These are phyloP conservation scores for Phodopus roborovskii DNA, from an alignment of 2,113 vertebrate genomes.

Conservation along the genomic window DNA sequence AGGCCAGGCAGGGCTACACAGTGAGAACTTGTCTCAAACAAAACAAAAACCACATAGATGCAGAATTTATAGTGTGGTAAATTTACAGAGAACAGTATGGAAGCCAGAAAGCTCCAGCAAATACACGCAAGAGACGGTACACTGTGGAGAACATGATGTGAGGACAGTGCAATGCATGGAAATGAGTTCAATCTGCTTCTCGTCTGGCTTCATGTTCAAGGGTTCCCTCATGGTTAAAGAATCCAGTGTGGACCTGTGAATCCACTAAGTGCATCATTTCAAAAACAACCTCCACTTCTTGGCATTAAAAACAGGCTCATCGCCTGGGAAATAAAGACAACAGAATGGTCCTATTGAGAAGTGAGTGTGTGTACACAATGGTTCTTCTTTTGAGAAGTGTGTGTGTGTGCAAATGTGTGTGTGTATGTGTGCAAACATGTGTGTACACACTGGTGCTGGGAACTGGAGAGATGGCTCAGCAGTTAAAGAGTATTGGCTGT, in stretches of 20 bases:
- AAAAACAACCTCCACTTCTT: background rate
- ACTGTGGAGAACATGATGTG: background rate
- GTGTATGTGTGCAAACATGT: no score
- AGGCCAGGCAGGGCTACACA: background rate
- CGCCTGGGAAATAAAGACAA: background rate
- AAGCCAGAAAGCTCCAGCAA: conserved; percentile 10
- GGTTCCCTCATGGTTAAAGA: background rate
- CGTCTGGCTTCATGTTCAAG: background rate
- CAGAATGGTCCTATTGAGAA: background rate
- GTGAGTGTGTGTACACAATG: background rate
- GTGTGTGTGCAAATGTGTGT: background rate
- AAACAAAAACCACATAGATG: background rate
- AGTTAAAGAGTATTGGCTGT: background rate
- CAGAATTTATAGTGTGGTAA: background rate
- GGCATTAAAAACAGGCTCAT: background rate
- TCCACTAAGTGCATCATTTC: background rate
- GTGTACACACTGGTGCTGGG: background rate
- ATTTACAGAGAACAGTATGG: background rate
- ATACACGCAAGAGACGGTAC: background rate
- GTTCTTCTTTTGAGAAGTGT: background rate
- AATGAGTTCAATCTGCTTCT: background rate
- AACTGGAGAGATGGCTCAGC: background rate
- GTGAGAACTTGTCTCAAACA: background rate
- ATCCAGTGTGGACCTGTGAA: background rate
- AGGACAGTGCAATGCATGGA: background rate